A percentile compares a stretch with the other conserved stretches of the same genome.
Evolutionary conservation across 1,140 invertebrate species (phyloP).

Genomic region (Caenorhabditis remanei): DNA sequence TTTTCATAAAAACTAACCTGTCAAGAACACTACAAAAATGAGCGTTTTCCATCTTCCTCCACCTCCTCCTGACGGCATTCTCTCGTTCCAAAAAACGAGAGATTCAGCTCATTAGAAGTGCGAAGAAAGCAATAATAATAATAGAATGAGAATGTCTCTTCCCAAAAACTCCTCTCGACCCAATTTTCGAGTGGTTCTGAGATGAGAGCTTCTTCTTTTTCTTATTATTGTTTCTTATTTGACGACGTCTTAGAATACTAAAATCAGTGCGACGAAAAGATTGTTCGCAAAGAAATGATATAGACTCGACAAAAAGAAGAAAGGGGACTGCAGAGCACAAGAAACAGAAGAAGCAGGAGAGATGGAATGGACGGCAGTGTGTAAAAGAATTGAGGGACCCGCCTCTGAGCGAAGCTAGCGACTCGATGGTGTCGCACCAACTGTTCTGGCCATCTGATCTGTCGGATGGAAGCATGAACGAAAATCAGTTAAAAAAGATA

Average conservation of each 20-base stretch:
- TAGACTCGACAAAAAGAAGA: constrained; percentile 11
- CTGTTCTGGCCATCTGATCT: constrained; percentile 49
- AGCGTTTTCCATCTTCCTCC: constrained; percentile 35
- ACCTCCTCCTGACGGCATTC: constrained; percentile 46
- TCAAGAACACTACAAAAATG: constrained; percentile 12
- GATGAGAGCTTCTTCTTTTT: constrained; percentile 6
- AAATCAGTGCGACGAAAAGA: constrained; percentile 37
- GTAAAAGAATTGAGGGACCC: constrained; percentile 40
- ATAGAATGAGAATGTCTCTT: neutral
- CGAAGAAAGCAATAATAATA: constrained; percentile 33
- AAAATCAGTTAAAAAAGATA: neutral
- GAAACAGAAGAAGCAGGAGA: constrained; percentile 38
- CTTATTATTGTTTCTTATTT: neutral
- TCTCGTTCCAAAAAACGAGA: constrained; percentile 25
- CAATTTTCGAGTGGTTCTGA: constrained; percentile 23
- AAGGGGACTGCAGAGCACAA: constrained; percentile 24
- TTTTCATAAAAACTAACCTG: constrained; percentile 2
- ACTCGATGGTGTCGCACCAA: constrained; percentile 40
- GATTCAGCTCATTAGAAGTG: constrained; percentile 49
- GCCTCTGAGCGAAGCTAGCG: constrained; percentile 25
- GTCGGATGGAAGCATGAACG: constrained; percentile 10
- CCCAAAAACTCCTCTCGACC: neutral
- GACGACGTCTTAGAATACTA: neutral
- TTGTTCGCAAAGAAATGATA: constrained; percentile 49
- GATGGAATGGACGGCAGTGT: constrained; percentile 35